These are phyloP conservation scores for Nomia melanderi DNA, from an alignment of 1,140 invertebrate species.

Conservation along the genomic window DNA sequence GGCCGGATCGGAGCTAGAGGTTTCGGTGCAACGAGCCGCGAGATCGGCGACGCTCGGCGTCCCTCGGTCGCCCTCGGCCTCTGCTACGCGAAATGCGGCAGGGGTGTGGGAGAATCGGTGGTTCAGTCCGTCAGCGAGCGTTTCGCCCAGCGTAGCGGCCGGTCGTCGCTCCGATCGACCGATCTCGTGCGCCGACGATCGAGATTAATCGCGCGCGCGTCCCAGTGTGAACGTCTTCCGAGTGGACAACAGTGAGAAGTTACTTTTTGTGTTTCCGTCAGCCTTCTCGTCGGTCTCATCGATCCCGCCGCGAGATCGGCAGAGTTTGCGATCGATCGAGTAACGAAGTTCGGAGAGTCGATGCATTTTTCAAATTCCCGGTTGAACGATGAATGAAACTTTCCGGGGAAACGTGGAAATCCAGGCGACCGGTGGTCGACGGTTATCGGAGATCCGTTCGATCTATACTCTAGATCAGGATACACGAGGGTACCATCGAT, in stretches of 20 bases:
- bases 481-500: too few species aligned
- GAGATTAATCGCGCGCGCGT: conserved; percentile 11
- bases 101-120: conserved; percentile 60
- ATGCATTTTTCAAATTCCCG: too few species aligned
- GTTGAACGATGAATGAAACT: too few species aligned
- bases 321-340: too few species aligned
- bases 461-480: too few species aligned
- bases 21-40: conserved; percentile 55
- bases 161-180: conserved; percentile 13
- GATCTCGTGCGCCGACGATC: conserved; percentile 11
- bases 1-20: conserved; percentile 29
- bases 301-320: too few species aligned
- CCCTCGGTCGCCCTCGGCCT: conserved; percentile 55
- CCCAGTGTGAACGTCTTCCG: background rate
- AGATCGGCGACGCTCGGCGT: conserved; percentile 57
- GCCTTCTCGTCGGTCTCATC: background rate
- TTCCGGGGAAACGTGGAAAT: too few species aligned
- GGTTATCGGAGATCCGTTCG: too few species aligned
- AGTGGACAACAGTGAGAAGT: background rate
- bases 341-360: too few species aligned
- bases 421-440: too few species aligned
- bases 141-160: conserved; percentile 29
- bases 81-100: conserved; percentile 53
- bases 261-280: background rate
- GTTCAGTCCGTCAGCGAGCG: conserved; percentile 66